Evolutionary conservation across 2,888 invertebrate genomes (phyloP), one percentile per base, ranked within the genome.

Genomic region (Catocala fraxini): DNA sequence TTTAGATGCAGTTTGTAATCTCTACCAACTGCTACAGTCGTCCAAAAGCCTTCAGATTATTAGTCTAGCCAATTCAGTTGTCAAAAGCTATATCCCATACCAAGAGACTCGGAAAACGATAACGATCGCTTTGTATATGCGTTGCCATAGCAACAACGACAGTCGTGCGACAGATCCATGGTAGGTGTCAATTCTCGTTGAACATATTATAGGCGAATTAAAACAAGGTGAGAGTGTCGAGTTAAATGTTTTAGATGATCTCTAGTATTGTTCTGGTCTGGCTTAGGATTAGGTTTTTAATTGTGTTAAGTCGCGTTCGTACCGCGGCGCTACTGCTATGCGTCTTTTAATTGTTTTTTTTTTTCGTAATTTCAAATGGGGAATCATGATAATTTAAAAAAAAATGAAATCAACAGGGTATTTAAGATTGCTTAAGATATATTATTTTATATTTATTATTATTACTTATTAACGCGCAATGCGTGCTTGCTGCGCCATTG

Each of bases 391-490:
- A 75, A 82, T 78, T 85, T 83, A 80, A 84, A 87, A 84, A 88
- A 89, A 89, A 89, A 46, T 89, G 87, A 91, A 93, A 93, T 92
- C 92, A 93, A 94, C 93, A 94, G 94, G 93, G 93, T 94, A 94
- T 94, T 92, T 92, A 93, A 92, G 91, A 92, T 93, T 89, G 91
- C 92, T 91, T 93, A 91, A 92, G 93, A 88, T 88, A 88, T 90
- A 87, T 92, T 87, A 90, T 92, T 92, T 92, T 90, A 88, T 93
- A 92, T 92, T 92, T 93, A 91, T 92, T 87, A 91, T 92, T 87
- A 77, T 86, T 85, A 84, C 59, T 84, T 85, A 77, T 80, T 80
- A 77, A 82, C 78, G 79, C 74, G 81, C 75, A 75, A 78, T 68
- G 83, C 75, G 84, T 65, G 76, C 75, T 79, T 60, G 80, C 75